phyloP scores from a whole-genome alignment of 2,888 invertebrate genomes.

The Drosophila merina region DNA sequence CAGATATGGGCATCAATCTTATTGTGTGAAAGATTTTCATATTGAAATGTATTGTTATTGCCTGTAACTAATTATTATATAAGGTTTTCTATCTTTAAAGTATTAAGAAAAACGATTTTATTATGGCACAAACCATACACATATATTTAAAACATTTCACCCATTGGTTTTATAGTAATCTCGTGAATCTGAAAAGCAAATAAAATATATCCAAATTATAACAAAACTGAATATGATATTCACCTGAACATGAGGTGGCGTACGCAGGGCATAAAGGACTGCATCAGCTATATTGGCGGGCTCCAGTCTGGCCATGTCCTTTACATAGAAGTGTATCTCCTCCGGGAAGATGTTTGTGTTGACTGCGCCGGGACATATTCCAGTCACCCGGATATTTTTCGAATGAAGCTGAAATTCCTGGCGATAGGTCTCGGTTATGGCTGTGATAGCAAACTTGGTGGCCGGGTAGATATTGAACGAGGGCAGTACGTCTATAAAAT shows the following conservation, averaged over 20 bases:
- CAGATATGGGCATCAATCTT: conserved; percentile 47
- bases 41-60: conserved; percentile 61
- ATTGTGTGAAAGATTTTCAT: conserved; percentile 37
- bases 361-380: conserved; percentile 82
- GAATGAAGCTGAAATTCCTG: conserved; percentile 83
- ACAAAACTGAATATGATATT: neutral
- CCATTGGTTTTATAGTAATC: conserved; percentile 82
- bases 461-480: conserved; percentile 84
- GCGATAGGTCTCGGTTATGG: conserved; percentile 83
- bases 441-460: conserved; percentile 83
- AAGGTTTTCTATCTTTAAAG: neutral
- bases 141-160: conserved; percentile 79
- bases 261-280: conserved; percentile 79
- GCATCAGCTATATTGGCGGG: conserved; percentile 82
- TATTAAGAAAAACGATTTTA: neutral
- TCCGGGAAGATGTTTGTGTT: conserved; percentile 82
- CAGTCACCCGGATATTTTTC: conserved; percentile 80
- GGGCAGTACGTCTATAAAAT: conserved; percentile 81
- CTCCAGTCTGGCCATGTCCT: conserved; percentile 79
- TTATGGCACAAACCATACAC: conserved; percentile 4
- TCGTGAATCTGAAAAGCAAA: conserved; percentile 77
- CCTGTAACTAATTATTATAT: neutral
- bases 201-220: neutral
- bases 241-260: conserved; percentile 82
- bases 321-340: conserved; percentile 81